A percentile compares a stretch with the other conserved stretches of the same genome.
Conservation (phyloP, 2,797 vertebrate species). For the Cossypha caffra region DNA sequence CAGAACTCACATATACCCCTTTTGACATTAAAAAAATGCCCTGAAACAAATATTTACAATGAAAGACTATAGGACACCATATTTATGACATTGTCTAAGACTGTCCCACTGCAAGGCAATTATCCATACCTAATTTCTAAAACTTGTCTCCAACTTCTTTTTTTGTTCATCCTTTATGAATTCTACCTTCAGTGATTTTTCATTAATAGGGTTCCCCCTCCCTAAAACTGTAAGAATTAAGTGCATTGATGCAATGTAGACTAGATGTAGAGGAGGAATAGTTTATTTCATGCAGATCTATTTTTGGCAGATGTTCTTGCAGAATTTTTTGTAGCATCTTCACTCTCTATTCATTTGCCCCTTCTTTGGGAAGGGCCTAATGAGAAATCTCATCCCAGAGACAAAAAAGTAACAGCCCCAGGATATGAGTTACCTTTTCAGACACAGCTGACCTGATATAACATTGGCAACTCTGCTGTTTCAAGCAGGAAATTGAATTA, state of each 20-base stretch:
- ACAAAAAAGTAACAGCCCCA: background rate
- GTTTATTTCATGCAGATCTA: background rate
- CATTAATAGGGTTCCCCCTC: background rate
- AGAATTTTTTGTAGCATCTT: background rate
- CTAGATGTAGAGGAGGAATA: background rate
- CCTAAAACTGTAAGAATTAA: background rate
- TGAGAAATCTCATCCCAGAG: background rate
- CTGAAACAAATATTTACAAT: background rate
- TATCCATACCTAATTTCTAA: background rate
- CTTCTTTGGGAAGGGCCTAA: background rate
- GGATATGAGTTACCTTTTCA: background rate
- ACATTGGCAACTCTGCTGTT: background rate
- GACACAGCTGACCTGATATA: background rate
- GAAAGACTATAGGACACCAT: background rate
- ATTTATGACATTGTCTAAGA: background rate
- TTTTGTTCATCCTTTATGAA: background rate
- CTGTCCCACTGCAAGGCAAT: background rate
- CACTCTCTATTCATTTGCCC: background rate
- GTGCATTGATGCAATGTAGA: fast-evolving
- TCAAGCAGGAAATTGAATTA: background rate
- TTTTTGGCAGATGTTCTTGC: background rate
- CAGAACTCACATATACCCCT: background rate
- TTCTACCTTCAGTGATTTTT: background rate
- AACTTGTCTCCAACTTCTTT: background rate
- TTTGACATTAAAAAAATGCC: background rate